Conservation (phyloP, 2,113 vertebrate genomes). For the Cichladusa arquata region DNA sequence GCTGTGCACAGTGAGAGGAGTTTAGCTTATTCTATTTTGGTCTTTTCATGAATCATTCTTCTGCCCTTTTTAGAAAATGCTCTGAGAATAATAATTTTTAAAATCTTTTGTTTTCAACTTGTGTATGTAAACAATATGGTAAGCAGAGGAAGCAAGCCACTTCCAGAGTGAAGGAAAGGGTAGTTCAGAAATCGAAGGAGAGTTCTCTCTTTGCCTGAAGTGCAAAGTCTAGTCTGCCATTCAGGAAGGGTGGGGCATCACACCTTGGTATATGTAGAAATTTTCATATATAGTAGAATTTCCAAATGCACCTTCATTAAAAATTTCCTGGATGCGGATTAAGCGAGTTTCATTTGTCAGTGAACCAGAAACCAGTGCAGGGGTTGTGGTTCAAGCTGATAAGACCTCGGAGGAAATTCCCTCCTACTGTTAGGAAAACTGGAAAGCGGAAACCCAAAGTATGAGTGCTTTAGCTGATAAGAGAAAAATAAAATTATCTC, state of each 20-base stretch:
- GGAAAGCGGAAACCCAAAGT: conserved; percentile 65
- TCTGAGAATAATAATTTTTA: neutral
- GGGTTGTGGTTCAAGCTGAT: conserved; percentile 78
- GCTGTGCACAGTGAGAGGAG: neutral
- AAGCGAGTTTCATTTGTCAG: conserved; percentile 57
- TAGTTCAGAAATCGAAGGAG: neutral
- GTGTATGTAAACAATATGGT: neutral
- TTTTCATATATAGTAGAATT: neutral
- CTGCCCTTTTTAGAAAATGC: neutral
- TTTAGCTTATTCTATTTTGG: neutral
- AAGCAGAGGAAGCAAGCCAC: neutral
- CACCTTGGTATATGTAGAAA: neutral
- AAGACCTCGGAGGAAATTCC: conserved; percentile 78
- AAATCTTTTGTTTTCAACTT: neutral
- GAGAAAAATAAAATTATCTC: conserved; percentile 59
- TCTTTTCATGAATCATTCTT: neutral
- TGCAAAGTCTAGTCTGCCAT: neutral
- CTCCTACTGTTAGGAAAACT: conserved; percentile 71
- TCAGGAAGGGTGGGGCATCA: neutral
- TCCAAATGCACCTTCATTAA: conserved; percentile 30
- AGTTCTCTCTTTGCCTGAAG: neutral
- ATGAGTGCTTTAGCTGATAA: conserved; percentile 66
- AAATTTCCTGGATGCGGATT: conserved; percentile 17
- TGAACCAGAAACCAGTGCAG: conserved; percentile 46
- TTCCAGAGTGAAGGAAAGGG: neutral